Base-by-base conservation (phyloP, 2,113 vertebrate genomes). In the Capricornis sumatraensis region DNA sequence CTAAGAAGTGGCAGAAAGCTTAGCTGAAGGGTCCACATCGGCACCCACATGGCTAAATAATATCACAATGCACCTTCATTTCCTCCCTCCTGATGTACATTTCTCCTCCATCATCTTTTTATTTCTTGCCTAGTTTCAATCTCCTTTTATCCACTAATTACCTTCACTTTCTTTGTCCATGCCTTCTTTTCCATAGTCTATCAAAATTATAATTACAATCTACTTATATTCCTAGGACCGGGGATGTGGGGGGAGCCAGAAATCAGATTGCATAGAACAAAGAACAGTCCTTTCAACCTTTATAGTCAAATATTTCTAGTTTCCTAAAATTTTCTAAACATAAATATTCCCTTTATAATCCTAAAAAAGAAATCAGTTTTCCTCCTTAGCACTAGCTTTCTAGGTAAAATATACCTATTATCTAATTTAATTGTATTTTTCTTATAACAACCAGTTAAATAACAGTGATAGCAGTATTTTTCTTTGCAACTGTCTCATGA, bases 181-280 rank as follows among this genome's bases (percentile, higher is more conserved):
- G 16, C 5, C 0, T 1, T 25, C 23, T 36, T 67, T 94, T 93
- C 11, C 12, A 94, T 30, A 0, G 12, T 55, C n/a, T 76, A 17
- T 40, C 30, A 88, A 92, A 93, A 76, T 89, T 28, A 36, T n/a
- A 74, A 74, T 91, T 91, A 53, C 76, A 92, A 79, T 30, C 33
- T 13, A 71, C 19, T 53, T 84, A 62, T 7, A 62, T 40, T 6
- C 12, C 5, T 76, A 62, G 6, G 33, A 30, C 7, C 1, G 43
- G 14, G 17, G 60, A 1, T 8, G 2, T 2, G 10, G 2, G n/a
- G 19, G 7, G 2, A 82, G 13, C 2, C 13, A 53, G 82, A 53
- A 67, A 43, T 86, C 40, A 92, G 83, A 64, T 16, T 60, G 3
- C 10, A 78, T 13, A 71, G n/a, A 71, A 71, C 33, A 89, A 88